phyloP scores from a whole-genome alignment of 2,797 vertebrate genomes.

The Threskiornis aethiopicus region DNA sequence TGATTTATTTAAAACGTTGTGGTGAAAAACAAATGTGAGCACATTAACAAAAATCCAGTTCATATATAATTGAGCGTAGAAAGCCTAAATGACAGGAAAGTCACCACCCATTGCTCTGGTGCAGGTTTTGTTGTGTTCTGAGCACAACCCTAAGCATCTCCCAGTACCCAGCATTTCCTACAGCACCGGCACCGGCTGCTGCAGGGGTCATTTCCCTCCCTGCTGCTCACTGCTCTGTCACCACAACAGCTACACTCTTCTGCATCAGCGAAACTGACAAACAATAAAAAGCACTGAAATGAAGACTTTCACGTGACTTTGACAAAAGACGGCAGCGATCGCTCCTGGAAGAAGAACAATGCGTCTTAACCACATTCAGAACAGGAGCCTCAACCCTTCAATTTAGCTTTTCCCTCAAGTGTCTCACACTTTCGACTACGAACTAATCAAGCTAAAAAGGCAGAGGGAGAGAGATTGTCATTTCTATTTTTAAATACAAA shows the following conservation, averaged over 20 bases:
- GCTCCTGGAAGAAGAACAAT: neutral
- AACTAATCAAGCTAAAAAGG: constrained; percentile 43
- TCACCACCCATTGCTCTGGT: neutral
- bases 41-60: neutral
- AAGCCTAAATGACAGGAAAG: neutral
- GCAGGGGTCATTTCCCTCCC: neutral
- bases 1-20: neutral
- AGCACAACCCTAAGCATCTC: neutral
- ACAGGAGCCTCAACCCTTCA: neutral
- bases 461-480: neutral
- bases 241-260: neutral
- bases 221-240: neutral
- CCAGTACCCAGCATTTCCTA: neutral
- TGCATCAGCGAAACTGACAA: neutral
- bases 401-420: constrained; percentile 13
- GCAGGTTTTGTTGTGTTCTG: neutral
- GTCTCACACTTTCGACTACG: constrained; percentile 16
- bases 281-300: neutral
- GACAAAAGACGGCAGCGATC: neutral
- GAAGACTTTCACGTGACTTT: neutral
- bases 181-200: fast-evolving
- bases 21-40: neutral
- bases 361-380: neutral
- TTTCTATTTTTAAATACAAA: constrained; percentile 52
- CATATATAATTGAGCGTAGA: neutral